phyloP scores from a whole-genome alignment of 2,797 vertebrate genomes.

The Falco rusticolus region DNA sequence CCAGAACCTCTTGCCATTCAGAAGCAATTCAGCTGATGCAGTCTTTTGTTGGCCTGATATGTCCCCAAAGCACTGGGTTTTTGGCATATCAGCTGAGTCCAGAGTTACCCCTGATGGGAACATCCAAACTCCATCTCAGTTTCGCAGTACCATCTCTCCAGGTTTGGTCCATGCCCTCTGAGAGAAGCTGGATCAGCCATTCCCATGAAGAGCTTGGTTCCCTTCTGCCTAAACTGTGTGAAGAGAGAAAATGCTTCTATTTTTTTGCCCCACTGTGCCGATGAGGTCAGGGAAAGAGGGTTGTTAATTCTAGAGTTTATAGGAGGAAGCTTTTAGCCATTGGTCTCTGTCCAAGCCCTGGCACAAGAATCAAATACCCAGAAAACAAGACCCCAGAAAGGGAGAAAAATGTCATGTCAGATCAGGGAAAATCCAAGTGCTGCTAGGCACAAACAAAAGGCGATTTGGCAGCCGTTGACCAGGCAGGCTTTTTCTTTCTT shows the following conservation, averaged over 20 bases:
- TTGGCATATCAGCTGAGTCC: background rate
- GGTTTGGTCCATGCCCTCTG: background rate
- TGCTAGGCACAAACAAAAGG: constrained; percentile 30
- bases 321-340: constrained; percentile 35
- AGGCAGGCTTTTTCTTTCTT: background rate
- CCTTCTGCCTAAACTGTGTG: background rate
- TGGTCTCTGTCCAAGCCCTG: constrained; percentile 31
- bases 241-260: background rate
- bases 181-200: background rate
- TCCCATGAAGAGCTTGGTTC: background rate
- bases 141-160: background rate
- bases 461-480: constrained; percentile 5
- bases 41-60: background rate
- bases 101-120: background rate
- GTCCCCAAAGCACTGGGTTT: background rate
- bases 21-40: background rate
- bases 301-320: background rate
- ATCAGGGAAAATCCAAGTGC: constrained; percentile 21
- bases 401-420: constrained; percentile 23
- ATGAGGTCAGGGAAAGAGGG: constrained; percentile 6
- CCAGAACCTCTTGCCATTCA: background rate
- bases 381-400: constrained; percentile 29
- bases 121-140: background rate
- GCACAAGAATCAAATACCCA: constrained; percentile 15
- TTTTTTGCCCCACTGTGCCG: background rate